Evolutionary conservation across 2,797 vertebrate species (phyloP), one percentile per base, ranked within the genome.

Genomic region (Eulemur albifrons): DNA sequence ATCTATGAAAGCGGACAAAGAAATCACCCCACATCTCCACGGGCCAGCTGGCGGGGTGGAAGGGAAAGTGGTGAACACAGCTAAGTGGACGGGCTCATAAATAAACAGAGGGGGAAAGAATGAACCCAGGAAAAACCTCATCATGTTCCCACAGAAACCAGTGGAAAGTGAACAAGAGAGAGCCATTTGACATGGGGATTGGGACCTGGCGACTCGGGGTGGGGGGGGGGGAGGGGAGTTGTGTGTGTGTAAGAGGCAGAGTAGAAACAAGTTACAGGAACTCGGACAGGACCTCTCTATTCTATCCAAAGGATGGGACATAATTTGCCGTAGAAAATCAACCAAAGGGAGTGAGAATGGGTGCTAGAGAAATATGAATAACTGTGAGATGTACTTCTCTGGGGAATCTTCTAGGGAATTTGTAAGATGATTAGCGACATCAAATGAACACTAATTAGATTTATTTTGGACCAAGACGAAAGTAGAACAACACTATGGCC

Each of bases 41-140:
- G 25, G 0, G 14, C 52, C 10, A 3, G 0, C 5, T 12, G 40
- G 45, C 23, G 1, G 35, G 1, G 35, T 65, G 1, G 8, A 5
- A 65, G 2, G 27, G 72, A 27, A 35, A 32, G 25, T 72, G 73
- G 14, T 48, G 18, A 50, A 48, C n/a, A 9, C 1, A 63, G 45
- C 8, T 35, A 20, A 38, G 5, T 11, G 15, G 23, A 73, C 35
- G 21, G 7, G 17, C 20, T 73, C 5, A 21, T 25, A 32, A 63
- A 32, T 4, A n/a, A 59, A n/a, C 7, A 27, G 1, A 65, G 25
- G 72, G 12, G 4, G 21, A 50, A 0, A 48, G 6, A 73, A 17
- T 18, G 8, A 20, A 8, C 17, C 45, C 4, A 75, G 11, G 15
- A 32, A 21, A 27, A 54, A 2, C 7, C 18, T 32, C 7, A 57